These are phyloP conservation scores for Holothuria scabra DNA, from an alignment of 53 echinoderm and acorn worm genomes.

Conservation along the genomic window DNA sequence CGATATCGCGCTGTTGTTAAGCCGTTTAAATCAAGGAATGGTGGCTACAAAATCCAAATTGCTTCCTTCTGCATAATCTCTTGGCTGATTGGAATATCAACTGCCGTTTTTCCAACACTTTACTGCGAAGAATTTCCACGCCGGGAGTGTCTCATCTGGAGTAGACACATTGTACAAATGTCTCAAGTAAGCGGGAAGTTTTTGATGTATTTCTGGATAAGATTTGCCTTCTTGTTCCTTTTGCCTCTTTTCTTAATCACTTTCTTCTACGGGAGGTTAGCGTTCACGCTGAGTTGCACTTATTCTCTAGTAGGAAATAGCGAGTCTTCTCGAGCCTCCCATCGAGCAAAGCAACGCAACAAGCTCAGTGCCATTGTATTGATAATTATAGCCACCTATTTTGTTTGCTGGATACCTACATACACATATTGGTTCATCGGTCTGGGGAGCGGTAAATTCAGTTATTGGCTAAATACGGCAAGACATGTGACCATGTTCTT, in stretches of 20 bases:
- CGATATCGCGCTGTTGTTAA: constrained; percentile 5
- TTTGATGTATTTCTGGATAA: not conserved
- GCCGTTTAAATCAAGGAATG: constrained; percentile 2
- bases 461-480: too few species aligned
- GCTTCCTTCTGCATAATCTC: too few species aligned
- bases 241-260: not conserved
- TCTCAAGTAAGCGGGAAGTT: too few species aligned
- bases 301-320: not conserved
- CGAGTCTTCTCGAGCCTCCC: not conserved
- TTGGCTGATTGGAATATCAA: too few species aligned
- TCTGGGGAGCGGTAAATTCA: too few species aligned
- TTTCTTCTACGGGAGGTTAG: not conserved
- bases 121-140: too few species aligned
- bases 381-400: not conserved
- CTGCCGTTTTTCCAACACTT: too few species aligned
- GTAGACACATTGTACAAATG: too few species aligned
- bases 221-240: not conserved
- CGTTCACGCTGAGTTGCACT: not conserved
- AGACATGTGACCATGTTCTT: not conserved
- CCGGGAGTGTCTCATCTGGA: too few species aligned
- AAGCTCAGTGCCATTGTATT: constrained; percentile 3
- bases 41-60: too few species aligned
- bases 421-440: not conserved
- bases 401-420: constrained; percentile 8
- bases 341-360: not conserved